These are phyloP conservation scores for Buphagus erythrorhynchus DNA, from an alignment of 2,797 vertebrate genomes.

Conservation along the genomic window DNA sequence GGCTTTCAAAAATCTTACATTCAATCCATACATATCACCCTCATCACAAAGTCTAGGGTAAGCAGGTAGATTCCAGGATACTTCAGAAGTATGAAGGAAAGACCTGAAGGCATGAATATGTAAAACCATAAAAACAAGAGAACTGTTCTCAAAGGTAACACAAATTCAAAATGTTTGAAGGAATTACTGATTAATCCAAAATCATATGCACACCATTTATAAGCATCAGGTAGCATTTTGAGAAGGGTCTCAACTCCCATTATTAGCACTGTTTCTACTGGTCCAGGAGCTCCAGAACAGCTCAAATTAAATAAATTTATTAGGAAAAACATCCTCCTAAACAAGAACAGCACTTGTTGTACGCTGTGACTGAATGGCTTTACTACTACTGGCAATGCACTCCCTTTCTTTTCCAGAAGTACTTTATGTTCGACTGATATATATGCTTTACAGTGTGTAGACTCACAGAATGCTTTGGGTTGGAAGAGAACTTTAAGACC, in stretches of 20 bases:
- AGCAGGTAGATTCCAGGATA: not conserved
- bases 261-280: not conserved
- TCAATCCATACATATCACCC: not conserved
- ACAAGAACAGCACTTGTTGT: not conserved
- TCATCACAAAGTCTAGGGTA: not conserved
- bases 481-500: not conserved
- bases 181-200: not conserved
- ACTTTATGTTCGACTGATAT: not conserved
- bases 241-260: not conserved
- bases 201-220: not conserved
- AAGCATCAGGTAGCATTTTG: not conserved
- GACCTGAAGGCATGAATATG: not conserved
- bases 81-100: not conserved
- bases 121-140: not conserved
- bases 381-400: not conserved
- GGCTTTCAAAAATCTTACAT: not conserved
- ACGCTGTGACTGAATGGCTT: not conserved
- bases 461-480: not conserved
- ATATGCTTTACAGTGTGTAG: accelerated
- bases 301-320: not conserved
- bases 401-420: not conserved
- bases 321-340: not conserved
- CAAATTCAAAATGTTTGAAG: not conserved
- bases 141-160: not conserved
- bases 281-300: not conserved